Base-by-base conservation (phyloP, 2,113 vertebrate species). In the Cyphomyrus plagiostoma region DNA sequence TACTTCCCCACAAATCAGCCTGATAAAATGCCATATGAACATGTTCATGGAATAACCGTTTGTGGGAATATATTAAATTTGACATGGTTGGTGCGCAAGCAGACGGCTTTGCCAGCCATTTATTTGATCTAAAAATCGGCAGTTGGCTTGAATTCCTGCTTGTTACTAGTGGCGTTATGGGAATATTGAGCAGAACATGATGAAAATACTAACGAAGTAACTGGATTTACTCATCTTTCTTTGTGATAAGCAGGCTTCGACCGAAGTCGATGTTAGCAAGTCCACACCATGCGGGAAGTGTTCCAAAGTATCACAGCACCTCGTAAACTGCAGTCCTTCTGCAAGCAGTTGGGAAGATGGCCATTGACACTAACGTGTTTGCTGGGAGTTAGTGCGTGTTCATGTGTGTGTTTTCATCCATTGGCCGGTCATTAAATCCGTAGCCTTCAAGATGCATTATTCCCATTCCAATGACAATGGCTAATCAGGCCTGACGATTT, bases 381-480 rank as follows among this genome's bases (percentile, higher is more conserved):
- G 70, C 83, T 88, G 56, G 13, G 86, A 90, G 58, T 66, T 13
- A 15, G n/a, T 5, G 11, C 6, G 30, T 74, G 30, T 74, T 11
- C 13, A 2, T 39, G 1, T 17, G 35, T 42, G 74, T 42, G 74
- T 42, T 35, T 42, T 8, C 15, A 19, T 90, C 92, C 82, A 52
- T 15, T 48, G 88, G 66, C 87, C 90, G 90, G 92, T 92, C 91
- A 93, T 91, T 91, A 91, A 91, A 93, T 91, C 91, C 88, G 91
- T 92, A 92, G 39, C 90, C 86, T 88, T 46, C 49, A 39, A 88
- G 11, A 30, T 91, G 82, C 91, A 93, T 52, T 45, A 91, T 89
- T 66, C 49, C 48, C 89, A 74, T 91, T 90, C 91, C 88, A 70
- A 89, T 77, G 88, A 53, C 77, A 85, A 90, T 77, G 23, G 21